Conservation (phyloP, 2,113 vertebrate genomes). For the Polypterus bichir region DNA sequence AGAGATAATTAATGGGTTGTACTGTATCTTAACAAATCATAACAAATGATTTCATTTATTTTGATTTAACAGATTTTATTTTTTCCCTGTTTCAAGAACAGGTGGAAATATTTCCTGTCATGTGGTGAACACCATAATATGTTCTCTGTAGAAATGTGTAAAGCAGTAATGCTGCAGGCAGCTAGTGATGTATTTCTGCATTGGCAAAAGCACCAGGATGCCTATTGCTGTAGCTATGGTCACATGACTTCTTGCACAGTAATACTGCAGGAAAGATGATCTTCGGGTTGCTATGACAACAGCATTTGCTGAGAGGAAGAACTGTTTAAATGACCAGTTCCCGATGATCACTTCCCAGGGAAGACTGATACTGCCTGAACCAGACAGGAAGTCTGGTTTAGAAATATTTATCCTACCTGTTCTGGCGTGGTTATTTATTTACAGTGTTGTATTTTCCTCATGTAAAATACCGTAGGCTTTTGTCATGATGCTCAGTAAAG, state of each 20-base stretch:
- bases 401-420: constrained; percentile 17
- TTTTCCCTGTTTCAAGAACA: too few relatives aligned
- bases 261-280: constrained; percentile 35
- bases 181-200: too few relatives aligned
- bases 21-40: too few relatives aligned
- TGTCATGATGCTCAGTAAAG: constrained; percentile 50
- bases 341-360: constrained; percentile 26
- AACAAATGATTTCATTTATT: too few relatives aligned
- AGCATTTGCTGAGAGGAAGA: constrained; percentile 29
- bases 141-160: too few relatives aligned
- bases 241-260: constrained; percentile 24
- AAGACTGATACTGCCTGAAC: constrained; percentile 32
- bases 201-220: background rate
- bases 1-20: too few relatives aligned
- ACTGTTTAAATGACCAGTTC: constrained; percentile 32
- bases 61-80: too few relatives aligned
- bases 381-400: constrained; percentile 26
- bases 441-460: constrained; percentile 20
- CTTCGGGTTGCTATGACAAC: constrained; percentile 59
- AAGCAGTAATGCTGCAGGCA: too few relatives aligned
- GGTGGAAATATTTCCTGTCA: too few relatives aligned
- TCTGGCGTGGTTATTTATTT: constrained; percentile 24
- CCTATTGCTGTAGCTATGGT: constrained; percentile 10
- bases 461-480: constrained; percentile 12
- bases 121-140: too few relatives aligned